phyloP scores from a whole-genome alignment of 2,888 invertebrate species.

The Conistra vaccinii region DNA sequence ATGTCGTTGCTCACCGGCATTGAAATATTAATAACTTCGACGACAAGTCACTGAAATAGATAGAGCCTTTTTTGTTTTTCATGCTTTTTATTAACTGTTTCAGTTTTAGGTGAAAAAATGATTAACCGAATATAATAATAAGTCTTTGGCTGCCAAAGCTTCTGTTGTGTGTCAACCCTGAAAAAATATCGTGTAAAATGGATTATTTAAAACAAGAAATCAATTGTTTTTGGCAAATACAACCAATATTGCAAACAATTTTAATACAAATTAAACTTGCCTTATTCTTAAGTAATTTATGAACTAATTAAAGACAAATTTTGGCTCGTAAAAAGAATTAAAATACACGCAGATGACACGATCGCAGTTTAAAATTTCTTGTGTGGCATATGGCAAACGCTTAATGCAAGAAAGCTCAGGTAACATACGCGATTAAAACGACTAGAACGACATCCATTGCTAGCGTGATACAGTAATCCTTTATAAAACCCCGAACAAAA shows the following conservation, averaged over 20 bases:
- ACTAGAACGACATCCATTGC: slow-evolving; percentile 48
- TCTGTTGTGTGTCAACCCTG: slow-evolving; percentile 64
- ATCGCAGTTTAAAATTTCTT: slow-evolving; percentile 69
- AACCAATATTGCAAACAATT: slow-evolving; percentile 57
- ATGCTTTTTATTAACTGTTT: neutral
- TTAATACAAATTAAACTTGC: slow-evolving; percentile 37
- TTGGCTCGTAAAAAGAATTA: slow-evolving; percentile 46
- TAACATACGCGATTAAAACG: slow-evolving; percentile 50
- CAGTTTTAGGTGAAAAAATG: neutral
- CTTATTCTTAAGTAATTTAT: slow-evolving; percentile 42
- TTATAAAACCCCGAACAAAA: slow-evolving; percentile 17
- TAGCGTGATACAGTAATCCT: neutral
- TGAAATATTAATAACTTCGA: slow-evolving; percentile 42
- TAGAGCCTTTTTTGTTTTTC: neutral
- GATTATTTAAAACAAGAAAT: slow-evolving; percentile 59
- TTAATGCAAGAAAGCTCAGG: slow-evolving; percentile 57
- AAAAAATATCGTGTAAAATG: slow-evolving; percentile 50
- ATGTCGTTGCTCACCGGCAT: slow-evolving; percentile 54
- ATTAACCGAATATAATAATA: neutral
- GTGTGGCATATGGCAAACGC: slow-evolving; percentile 76
- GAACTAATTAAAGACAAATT: slow-evolving; percentile 37
- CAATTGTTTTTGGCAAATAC: slow-evolving; percentile 66
- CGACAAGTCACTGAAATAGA: slow-evolving; percentile 6
- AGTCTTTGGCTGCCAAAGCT: neutral
- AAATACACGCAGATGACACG: slow-evolving; percentile 58